Evolutionary conservation across 2,888 invertebrate genomes (phyloP), one percentile per base, ranked within the genome.

Genomic region (Clunio marinus): DNA sequence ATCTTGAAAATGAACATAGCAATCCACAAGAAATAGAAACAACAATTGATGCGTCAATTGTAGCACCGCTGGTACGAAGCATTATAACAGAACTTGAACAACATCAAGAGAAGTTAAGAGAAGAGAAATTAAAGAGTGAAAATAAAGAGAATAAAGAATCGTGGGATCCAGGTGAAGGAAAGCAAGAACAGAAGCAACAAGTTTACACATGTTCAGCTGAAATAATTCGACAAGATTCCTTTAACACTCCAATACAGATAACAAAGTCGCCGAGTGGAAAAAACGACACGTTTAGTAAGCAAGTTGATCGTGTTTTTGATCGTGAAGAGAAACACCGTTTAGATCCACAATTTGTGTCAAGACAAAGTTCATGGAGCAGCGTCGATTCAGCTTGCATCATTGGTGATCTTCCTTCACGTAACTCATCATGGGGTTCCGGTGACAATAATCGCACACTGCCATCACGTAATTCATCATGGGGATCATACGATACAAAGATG

Each of bases 341-440:
- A 13, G 51, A 51, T n/a, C 51, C 51, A 27, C 27, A n/a, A 20
- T 66, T 66, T 17, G 83, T 85, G 1, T 84, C 85, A 71, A 80
- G 89, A 32, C 89, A 89, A 76, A 88, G 87, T 77, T 89, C 89
- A 60, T 89, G 89, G 88, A 86, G 86, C 75, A 85, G 85, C 74
- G 86, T 86, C 76, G 90, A 90, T 77, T 89, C 89, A 75, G 89
- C 88, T 25, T 87, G 88, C 35, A 87, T 85, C 58, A 80, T 87
- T 70, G 83, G 83, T 13, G 88, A 88, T 72, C 76, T 80, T 41
- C 84, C 87, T 28, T 88, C 89, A 69, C 83, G 91, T 8, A 89
- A 90, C 75, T 87, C 90, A 71, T 90, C 91, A 45, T 91, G 91
- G 90, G 89, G 90, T 70, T 88, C 88, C n/a, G 86, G 85, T 63